Conservation (phyloP, 2,888 invertebrate species). For the Argyresthia goedartella region DNA sequence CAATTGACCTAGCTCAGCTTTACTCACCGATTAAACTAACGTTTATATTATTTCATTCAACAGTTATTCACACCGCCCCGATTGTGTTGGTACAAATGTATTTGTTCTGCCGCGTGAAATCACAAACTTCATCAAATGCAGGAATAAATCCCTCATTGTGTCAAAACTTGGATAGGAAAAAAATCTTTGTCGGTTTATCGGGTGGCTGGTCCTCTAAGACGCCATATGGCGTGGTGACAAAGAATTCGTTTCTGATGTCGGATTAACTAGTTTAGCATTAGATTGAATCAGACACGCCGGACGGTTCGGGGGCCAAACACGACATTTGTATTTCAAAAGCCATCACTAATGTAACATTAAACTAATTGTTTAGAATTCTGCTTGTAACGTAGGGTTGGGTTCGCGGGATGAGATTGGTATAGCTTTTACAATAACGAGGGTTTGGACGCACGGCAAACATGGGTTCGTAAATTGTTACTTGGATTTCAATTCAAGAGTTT, state of each 20-base stretch:
- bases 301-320: not conserved
- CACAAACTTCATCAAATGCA: conserved; percentile 44
- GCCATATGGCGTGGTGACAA: conserved; percentile 53
- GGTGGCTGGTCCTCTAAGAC: conserved; percentile 23
- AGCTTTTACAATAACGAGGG: not conserved
- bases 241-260: conserved; percentile 20
- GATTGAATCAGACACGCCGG: conserved; percentile 37
- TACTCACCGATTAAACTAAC: too few species aligned
- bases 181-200: conserved; percentile 29
- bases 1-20: too few species aligned
- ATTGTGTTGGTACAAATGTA: conserved; percentile 17
- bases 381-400: not conserved
- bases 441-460: not conserved
- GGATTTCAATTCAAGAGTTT: not conserved
- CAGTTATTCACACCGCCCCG: conserved; percentile 43
- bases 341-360: conserved; percentile 1
- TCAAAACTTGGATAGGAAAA: conserved; percentile 27
- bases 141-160: conserved; percentile 43
- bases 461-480: not conserved
- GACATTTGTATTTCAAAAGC: conserved; percentile 1
- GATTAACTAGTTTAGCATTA: conserved; percentile 42
- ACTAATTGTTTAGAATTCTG: conserved; percentile 2
- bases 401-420: not conserved
- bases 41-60: not conserved
- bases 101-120: conserved; percentile 37